Base-by-base conservation (phyloP, 1,140 invertebrate species). In the Ruditapes philippinarum region DNA sequence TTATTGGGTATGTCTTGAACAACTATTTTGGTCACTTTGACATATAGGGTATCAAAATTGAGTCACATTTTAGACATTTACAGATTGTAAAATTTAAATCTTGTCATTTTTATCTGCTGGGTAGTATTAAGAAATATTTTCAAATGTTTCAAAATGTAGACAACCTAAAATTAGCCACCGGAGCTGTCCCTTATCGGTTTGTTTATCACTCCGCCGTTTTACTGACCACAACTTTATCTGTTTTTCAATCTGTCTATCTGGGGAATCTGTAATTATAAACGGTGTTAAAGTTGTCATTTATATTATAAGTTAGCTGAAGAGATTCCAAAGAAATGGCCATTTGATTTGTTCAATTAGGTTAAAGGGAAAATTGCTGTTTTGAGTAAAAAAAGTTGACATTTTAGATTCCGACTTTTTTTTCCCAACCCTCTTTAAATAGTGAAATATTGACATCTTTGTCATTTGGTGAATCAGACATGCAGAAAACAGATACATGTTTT, bases 261-360 rank as follows among this genome's bases (percentile, higher is more conserved):
- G 17, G 31, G 14, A 65, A 62, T 81, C 79, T 57, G 12, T 60
- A 81, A 81, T 81, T 81, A 81, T 38, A 60, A 22, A 1, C 0
- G 51, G 79, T 81, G 60, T 40, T 60, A 49, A 65, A 81, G 36
- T 62, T 81, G 79, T 81, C 79, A 81, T 42, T 81, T 81, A 62
- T 62, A 62, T 60, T 54, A 60, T 38, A 57, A 40, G 79, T 65
- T 42, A 40, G 79, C 38, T 62, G 36, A 81, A 60, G 36, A 81
- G 33, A 40, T 81, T 5, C n/a, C 36, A n/a, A 11, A 65, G 65
- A 81, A 62, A 28, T 19, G 33, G 12, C 54, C 60, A 81, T 81
- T 81, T 81, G 17, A 3, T 45, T 81, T 62, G 79, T 81, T 76
- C 42, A 62, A 81, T 57, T 81, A 42, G 25, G 54, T 62, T 62